phyloP scores from a whole-genome alignment of 64 coral and sea anemone species.

The Cladopsammia gracilis region DNA sequence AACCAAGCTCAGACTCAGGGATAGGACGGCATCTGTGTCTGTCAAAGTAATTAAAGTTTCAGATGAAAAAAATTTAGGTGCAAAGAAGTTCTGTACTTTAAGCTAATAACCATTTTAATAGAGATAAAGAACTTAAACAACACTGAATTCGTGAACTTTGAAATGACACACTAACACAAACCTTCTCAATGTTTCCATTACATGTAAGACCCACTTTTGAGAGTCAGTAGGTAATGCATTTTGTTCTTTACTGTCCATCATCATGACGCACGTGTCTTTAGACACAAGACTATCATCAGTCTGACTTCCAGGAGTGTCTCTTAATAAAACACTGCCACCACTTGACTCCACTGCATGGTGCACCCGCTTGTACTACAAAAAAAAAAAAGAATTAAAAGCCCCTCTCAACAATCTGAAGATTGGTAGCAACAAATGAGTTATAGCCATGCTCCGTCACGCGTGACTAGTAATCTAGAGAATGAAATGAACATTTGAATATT shows the following conservation, averaged over 20 bases:
- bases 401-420: no score
- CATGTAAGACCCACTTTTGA: conserved; percentile 82
- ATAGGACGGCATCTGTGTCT: conserved; percentile 83
- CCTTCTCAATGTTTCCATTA: conserved; percentile 85
- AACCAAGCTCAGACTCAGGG: conserved; percentile 95
- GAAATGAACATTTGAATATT: no score
- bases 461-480: no score
- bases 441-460: no score
- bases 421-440: no score
- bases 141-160: no score
- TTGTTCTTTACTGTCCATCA: conserved; percentile 90
- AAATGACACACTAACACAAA: conserved; percentile 38
- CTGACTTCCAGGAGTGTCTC: conserved; percentile 25
- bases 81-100: no score
- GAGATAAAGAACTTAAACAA: no score
- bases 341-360: conserved; percentile 57
- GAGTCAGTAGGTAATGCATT: conserved; percentile 42
- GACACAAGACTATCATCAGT: conserved; percentile 53
- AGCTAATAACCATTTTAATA: no score
- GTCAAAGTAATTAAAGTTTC: neutral
- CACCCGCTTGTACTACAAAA: conserved; percentile 67
- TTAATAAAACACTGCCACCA: conserved; percentile 52
- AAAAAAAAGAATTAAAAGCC: neutral
- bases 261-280: conserved; percentile 79
- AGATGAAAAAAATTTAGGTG: no score